Evolutionary conservation across 1,140 invertebrate species (phyloP).

Genomic region (Sarcophaga bullata): DNA sequence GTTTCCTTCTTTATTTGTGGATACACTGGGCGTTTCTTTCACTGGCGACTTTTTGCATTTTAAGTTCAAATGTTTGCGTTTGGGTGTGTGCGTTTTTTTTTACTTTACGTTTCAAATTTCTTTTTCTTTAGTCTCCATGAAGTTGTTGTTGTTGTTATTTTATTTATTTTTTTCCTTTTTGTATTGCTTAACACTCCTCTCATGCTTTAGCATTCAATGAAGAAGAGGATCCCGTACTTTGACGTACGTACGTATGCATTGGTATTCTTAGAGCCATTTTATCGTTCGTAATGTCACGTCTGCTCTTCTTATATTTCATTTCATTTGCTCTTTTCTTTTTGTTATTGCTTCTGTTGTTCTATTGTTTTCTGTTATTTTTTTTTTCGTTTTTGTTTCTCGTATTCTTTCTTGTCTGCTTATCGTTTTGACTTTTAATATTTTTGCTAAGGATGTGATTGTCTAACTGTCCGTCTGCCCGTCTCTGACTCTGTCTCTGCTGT

Average conservation of each 20-base stretch:
- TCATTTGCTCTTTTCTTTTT: background rate
- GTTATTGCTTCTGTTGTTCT: background rate
- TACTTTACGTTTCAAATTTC: too few relatives aligned
- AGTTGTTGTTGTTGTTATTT: too few relatives aligned
- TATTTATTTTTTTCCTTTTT: too few relatives aligned
- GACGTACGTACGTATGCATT: too few relatives aligned
- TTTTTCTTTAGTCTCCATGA: too few relatives aligned
- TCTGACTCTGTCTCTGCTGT: too few relatives aligned
- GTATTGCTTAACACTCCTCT: too few relatives aligned
- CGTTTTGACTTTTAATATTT: slow-evolving; percentile 9
- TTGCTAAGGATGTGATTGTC: background rate
- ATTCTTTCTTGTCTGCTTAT: slow-evolving; percentile 3
- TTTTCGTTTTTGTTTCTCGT: background rate
- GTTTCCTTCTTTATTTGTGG: background rate
- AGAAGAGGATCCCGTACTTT: too few relatives aligned
- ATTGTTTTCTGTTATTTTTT: background rate
- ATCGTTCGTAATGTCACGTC: slow-evolving; percentile 13
- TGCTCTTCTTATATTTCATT: background rate
- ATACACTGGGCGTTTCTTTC: background rate
- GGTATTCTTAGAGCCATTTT: background rate
- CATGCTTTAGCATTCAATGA: too few relatives aligned
- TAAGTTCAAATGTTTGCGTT: background rate
- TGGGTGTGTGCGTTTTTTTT: too few relatives aligned
- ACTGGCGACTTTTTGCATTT: background rate
- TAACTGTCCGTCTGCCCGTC: too few relatives aligned